Base-by-base conservation (phyloP, 2,797 vertebrate genomes). In the Threskiornis aethiopicus region DNA sequence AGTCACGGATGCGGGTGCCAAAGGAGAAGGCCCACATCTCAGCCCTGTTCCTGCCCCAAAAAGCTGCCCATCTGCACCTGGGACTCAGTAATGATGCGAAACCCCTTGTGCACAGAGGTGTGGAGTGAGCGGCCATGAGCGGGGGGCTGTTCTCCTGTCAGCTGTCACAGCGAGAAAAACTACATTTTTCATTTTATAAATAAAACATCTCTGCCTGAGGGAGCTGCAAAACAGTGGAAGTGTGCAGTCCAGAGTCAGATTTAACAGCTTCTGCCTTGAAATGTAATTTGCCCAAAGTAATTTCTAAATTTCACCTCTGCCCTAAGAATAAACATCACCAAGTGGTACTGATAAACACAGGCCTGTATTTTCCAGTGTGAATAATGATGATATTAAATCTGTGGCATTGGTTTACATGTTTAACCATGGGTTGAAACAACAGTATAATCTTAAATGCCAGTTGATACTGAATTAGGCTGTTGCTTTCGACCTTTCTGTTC, bases 71-170 rank as follows among this genome's bases (percentile, higher is more conserved):
- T 7, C 41, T 33, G 28, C 33, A 11, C 28, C 26, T 19, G 49
- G 24, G 24, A 37, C 72, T 71, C 49, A 4, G 33, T 3, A 35
- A 37, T 5, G 49, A 42, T 19, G 47, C 2, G 1, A 44, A 42
- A 42, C 9, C 37, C 33, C 11, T 52, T 4, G 4, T 8, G 42
- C 44, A 39, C 0, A 1, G 44, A 52, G n/a, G 66, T 21, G 58
- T 5, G 58, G 78, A 47, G 55, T 5, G n/a, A 61, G 61, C 2
- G 3, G 59, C 47, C 3, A 1, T 0, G 13, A 16, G n/a, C 44
- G 44, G 61, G 61, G 33, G 11, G 12, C 4, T 1, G 1, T 25
- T 37, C 65, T 57, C 18, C 66, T 33, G 11, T 7, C 47, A 69
- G 13, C 51, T 5, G 5, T 21, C 81, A 65, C 51, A 18, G 37